These are phyloP conservation scores for Prionailurus bengalensis DNA, from an alignment of 2,113 vertebrate species.

Conservation along the genomic window DNA sequence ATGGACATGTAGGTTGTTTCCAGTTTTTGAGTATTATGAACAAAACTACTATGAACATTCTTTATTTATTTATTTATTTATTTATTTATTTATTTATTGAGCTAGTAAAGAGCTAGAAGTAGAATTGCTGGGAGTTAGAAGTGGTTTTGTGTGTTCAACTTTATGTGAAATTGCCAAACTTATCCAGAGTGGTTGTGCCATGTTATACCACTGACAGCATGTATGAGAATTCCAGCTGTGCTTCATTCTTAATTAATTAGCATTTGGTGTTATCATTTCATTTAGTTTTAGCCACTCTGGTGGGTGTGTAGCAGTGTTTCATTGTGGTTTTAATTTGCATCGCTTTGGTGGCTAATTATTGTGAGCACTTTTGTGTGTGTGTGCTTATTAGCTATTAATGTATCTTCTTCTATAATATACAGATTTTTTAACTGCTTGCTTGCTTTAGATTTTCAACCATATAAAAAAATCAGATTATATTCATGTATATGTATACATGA, in stretches of 20 bases:
- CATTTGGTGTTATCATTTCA: neutral
- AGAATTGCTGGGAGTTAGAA: neutral
- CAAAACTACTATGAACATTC: neutral
- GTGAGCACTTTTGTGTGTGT: neutral
- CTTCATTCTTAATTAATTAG: neutral
- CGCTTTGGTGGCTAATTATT: conserved; percentile 4
- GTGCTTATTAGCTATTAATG: neutral
- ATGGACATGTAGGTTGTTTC: conserved; percentile 14
- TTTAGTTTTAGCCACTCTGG: neutral
- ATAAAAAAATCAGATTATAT: conserved; percentile 41
- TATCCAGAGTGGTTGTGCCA: neutral
- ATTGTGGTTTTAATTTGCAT: conserved; percentile 23
- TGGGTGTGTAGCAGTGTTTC: neutral
- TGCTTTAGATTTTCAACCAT: conserved; percentile 53
- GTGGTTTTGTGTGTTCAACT: neutral
- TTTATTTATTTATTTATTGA: neutral
- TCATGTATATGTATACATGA: neutral
- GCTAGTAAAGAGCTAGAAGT: conserved; percentile 11
- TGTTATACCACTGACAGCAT: neutral
- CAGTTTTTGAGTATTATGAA: conserved; percentile 17
- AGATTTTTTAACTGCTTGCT: conserved; percentile 40
- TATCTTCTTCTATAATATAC: neutral
- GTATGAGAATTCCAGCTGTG: neutral
- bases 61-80: neutral
- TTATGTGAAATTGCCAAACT: neutral